Base-by-base conservation (phyloP, 2,888 invertebrate species). In the Philereme vetulata region DNA sequence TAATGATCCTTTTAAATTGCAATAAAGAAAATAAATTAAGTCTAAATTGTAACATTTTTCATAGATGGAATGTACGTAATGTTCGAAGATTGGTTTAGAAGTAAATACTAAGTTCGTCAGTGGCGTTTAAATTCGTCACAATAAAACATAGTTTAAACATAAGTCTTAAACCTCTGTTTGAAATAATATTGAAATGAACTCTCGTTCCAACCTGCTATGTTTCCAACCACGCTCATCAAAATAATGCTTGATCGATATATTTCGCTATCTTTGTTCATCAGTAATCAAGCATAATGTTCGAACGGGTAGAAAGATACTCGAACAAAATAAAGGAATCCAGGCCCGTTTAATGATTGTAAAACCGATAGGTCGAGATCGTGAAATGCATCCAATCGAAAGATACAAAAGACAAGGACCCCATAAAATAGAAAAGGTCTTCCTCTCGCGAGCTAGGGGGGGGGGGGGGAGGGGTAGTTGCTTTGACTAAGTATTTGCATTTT, bases 371-470 rank as follows among this genome's bases (percentile, higher is more conserved):
- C 47, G 53, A 53, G 68, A 68, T 70, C 72, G 66, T 71, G 59
- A 70, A 75, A 69, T 72, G 77, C 75, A 77, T 68, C 75, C 73
- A 72, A 71, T 69, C 60, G 75, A 66, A 70, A 75, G 66, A 72
- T 70, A 74, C 75, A 75, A 71, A 74, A 43, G 53, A 45, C 49
- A 49, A 21, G 51, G 51, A 44, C 45, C 54, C 58, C 52, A 55
- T 55, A 58, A 62, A 58, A 58, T 38, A 55, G 57, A 55, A 63
- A 63, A 54, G 56, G 65, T 54, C 35, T 38, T 35, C 11, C 44
- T 48, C 10, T 52, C 11, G 44, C 51, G 45, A 52, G 42, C 49
- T 21, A n/a, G n/a, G n/a, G 35, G 4, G 35, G 5, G 5, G 5
- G 35, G 5, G 35, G 51, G 43, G 51, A 56, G 51, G 58, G 56